phyloP scores from a whole-genome alignment of 2,113 vertebrate species.

The Menidia beryllina region DNA sequence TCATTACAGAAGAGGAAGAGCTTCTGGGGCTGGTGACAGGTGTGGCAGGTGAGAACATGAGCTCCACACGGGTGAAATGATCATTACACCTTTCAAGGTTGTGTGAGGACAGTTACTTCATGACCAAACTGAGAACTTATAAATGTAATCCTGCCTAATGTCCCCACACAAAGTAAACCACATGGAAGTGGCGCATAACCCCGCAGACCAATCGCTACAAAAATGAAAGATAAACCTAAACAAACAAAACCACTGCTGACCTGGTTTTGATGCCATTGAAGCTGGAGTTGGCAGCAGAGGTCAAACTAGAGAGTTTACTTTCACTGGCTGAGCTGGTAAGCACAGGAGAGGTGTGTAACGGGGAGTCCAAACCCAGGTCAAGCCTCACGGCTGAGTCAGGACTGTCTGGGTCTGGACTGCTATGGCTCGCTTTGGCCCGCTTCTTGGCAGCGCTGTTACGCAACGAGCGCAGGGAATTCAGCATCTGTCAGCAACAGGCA shows the following conservation, averaged over 20 bases:
- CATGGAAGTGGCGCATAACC: background rate
- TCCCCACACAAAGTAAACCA: background rate
- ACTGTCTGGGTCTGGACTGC: conserved; percentile 85
- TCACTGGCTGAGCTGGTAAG: conserved; percentile 84
- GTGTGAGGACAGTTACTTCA: too few species aligned
- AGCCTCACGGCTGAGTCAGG: conserved; percentile 84
- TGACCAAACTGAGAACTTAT: too few species aligned
- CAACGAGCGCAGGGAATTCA: conserved; percentile 88
- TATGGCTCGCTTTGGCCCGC: conserved; percentile 86
- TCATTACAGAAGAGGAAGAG: conserved; percentile 80
- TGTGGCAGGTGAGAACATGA: conserved; percentile 43
- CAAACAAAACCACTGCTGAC: conserved; percentile 53
- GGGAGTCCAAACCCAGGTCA: conserved; percentile 79
- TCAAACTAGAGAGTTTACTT: conserved; percentile 86
- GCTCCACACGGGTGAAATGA: too few species aligned
- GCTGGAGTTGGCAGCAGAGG: conserved; percentile 77
- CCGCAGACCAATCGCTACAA: background rate
- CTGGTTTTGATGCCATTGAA: conserved; percentile 76
- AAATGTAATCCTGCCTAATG: too few species aligned
- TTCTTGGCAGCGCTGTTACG: conserved; percentile 93
- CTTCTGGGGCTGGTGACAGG: conserved; percentile 82
- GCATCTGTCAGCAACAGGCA: conserved; percentile 83
- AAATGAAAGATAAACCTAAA: background rate
- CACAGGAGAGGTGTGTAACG: conserved; percentile 80
- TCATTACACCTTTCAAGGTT: too few species aligned